Percentiles rank a stretch among this genome's conserved stretches.
Conservation (phyloP, 53 echinoderm and acorn worm species). For the Echinometra lucunter region DNA sequence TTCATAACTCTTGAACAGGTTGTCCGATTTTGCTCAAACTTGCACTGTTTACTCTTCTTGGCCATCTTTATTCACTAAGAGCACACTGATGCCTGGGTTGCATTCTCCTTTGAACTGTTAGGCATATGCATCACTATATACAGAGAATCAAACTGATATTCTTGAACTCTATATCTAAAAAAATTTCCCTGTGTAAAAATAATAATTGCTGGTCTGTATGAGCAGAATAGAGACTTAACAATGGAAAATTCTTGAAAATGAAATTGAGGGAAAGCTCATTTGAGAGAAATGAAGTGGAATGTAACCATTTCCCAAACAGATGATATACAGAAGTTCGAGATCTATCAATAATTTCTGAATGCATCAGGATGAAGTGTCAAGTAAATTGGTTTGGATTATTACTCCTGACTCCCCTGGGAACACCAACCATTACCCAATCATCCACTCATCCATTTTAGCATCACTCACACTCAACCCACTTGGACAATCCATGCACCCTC, state of each 20-base stretch:
- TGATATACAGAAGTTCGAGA: not conserved
- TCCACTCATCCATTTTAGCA: constrained; percentile 45
- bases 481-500: too few species aligned
- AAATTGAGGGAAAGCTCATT: not conserved
- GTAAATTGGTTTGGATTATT: constrained; percentile 52
- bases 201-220: not conserved
- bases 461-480: constrained; percentile 18
- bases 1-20: too few species aligned
- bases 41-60: too few species aligned
- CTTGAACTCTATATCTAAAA: too few species aligned
- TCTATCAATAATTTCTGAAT: constrained; percentile 9
- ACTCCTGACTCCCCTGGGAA: not conserved
- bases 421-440: constrained; percentile 34
- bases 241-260: not conserved
- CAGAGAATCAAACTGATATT: too few species aligned
- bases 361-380: not conserved
- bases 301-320: constrained; percentile 35
- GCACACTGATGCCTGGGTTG: too few species aligned
- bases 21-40: too few species aligned
- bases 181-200: not conserved
- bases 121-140: too few species aligned
- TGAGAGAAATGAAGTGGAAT: constrained; percentile 49
- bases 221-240: not conserved
- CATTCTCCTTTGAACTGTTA: too few species aligned
- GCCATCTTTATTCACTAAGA: too few species aligned